A percentile compares a stretch with the other conserved stretches of the same genome.
Conservation (phyloP, 2,113 vertebrate species). For the Tenebrosternarchus preto region DNA sequence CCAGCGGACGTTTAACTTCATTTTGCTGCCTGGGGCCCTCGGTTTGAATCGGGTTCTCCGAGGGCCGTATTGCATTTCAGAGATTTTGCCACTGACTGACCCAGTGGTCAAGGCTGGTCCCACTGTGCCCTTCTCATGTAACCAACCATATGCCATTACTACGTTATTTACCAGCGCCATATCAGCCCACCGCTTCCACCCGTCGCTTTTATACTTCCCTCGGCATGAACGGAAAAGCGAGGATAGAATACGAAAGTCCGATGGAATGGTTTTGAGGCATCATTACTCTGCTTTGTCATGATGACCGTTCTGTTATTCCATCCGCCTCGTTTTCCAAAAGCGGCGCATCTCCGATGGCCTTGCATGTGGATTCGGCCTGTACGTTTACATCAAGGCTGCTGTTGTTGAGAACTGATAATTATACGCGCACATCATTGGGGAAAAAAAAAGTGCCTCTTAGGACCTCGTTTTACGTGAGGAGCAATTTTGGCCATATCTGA, state of each 20-base stretch:
- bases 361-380: constrained; percentile 17
- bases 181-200: constrained; percentile 13
- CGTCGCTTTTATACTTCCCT: constrained; percentile 3
- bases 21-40: background rate
- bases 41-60: background rate
- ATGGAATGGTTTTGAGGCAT: background rate
- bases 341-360: background rate
- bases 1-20: background rate
- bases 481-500: background rate
- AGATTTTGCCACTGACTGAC: constrained; percentile 38
- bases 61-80: background rate
- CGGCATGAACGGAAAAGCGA: background rate
- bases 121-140: constrained; percentile 66
- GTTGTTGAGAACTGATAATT: background rate
- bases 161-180: background rate
- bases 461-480: background rate
- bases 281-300: background rate
- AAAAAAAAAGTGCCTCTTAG: background rate
- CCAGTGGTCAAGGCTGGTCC: constrained; percentile 71
- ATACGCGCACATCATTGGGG: background rate
- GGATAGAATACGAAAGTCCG: background rate
- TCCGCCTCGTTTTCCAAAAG: background rate
- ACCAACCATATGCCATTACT: constrained; percentile 56
- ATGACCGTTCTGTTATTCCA: background rate
- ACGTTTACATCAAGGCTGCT: background rate